Evolutionary conservation across 2,797 vertebrate species (phyloP).

Genomic region (Lophotriccus pileatus): DNA sequence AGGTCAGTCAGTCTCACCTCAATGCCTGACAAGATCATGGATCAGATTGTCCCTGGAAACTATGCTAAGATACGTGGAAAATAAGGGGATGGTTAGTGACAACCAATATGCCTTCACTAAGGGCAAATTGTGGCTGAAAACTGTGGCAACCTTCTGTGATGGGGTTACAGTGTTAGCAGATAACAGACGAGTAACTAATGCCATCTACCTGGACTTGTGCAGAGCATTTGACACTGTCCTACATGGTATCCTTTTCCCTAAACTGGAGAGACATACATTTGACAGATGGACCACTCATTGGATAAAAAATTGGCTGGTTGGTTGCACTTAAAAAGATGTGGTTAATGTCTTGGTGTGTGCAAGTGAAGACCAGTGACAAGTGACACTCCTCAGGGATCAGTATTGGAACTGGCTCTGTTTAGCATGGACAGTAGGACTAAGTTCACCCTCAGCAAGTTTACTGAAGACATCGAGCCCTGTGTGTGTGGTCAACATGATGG

Average conservation of each 20-base stretch:
- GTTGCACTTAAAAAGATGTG: background rate
- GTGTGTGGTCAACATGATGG: background rate
- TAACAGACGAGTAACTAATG: background rate
- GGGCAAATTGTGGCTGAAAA: background rate
- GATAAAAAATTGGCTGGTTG: background rate
- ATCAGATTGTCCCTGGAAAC: background rate
- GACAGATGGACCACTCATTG: background rate
- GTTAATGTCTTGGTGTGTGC: background rate
- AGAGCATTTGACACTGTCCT: background rate
- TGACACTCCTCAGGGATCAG: background rate
- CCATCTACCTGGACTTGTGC: background rate
- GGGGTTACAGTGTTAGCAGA: background rate
- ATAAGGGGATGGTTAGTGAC: background rate
- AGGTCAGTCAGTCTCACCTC: background rate
- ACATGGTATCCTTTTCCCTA: background rate
- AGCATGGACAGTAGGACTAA: background rate
- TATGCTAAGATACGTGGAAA: background rate
- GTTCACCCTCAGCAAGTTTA: background rate
- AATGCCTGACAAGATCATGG: background rate
- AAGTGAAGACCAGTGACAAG: background rate
- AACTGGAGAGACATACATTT: background rate
- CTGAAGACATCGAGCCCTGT: background rate
- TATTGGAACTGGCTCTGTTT: background rate
- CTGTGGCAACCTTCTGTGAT: background rate
- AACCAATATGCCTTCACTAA: background rate